These are phyloP conservation scores for Beaufortia kweichowensis DNA, from an alignment of 2,113 vertebrate genomes.

Conservation along the genomic window DNA sequence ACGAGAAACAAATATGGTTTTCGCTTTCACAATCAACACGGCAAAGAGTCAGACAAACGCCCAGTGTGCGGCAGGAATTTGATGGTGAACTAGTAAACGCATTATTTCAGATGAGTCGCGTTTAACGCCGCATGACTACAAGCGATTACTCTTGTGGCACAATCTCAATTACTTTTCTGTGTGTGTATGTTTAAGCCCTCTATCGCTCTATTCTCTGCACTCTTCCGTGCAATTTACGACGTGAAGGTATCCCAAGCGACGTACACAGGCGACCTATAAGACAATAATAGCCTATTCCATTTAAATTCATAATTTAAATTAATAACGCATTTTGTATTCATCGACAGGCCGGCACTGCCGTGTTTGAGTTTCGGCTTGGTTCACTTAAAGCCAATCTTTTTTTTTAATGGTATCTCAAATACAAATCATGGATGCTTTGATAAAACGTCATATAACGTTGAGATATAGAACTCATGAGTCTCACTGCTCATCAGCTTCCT, in stretches of 20 bases:
- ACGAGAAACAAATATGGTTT: slow-evolving; percentile 17
- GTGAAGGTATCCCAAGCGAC: slow-evolving; percentile 52
- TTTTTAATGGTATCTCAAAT: slow-evolving; percentile 45
- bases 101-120: slow-evolving; percentile 52
- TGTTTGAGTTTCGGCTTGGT: slow-evolving; percentile 46
- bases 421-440: slow-evolving; percentile 49
- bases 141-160: slow-evolving; percentile 55
- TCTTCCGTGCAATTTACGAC: slow-evolving; percentile 44
- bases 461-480: too few species aligned
- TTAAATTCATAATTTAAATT: slow-evolving; percentile 58
- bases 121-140: slow-evolving; percentile 55
- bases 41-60: neutral
- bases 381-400: slow-evolving; percentile 44
- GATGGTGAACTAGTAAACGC: slow-evolving; percentile 39
- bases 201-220: slow-evolving; percentile 40
- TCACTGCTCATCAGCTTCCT: neutral
- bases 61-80: slow-evolving; percentile 35
- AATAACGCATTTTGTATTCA: slow-evolving; percentile 58
- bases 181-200: slow-evolving; percentile 43
- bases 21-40: slow-evolving; percentile 6
- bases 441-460: slow-evolving; percentile 20
- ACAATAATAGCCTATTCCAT: slow-evolving; percentile 60
- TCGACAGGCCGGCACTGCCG: slow-evolving; percentile 41
- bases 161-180: slow-evolving; percentile 59
- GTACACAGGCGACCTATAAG: slow-evolving; percentile 52